Conservation (phyloP, 2,888 invertebrate genomes). For the Clivina fossor region DNA sequence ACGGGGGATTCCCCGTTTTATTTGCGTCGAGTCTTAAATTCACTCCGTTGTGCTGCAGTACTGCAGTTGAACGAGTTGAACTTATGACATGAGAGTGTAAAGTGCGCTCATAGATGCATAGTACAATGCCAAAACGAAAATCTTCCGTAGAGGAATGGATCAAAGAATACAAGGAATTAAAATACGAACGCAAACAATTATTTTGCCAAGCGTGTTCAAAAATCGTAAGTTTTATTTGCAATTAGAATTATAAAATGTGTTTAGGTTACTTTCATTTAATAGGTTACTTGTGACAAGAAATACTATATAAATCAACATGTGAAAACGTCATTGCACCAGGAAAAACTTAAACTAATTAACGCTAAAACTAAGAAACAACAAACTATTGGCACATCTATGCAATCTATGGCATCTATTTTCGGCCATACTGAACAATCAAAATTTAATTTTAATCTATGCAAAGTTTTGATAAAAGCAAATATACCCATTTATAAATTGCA, state of each 20-base stretch:
- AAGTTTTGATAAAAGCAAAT: constrained; percentile 20
- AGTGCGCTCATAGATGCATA: too few species aligned
- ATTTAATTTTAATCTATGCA: constrained; percentile 28
- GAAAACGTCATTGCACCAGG: constrained; percentile 3
- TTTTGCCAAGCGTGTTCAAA: too few species aligned
- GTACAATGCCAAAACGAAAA: too few species aligned
- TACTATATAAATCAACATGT: constrained; percentile 2
- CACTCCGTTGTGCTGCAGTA: too few species aligned
- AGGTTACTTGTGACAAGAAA: constrained; percentile 2
- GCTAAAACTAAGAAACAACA: constrained; percentile 20
- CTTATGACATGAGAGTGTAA: too few species aligned
- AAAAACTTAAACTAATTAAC: constrained; percentile 15
- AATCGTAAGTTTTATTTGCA: constrained; percentile 23
- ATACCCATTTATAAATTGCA: constrained; percentile 6
- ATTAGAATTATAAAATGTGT: constrained; percentile 12
- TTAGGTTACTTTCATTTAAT: not conserved
- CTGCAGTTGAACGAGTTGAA: too few species aligned
- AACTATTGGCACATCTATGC: constrained; percentile 9
- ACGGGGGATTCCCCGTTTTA: too few species aligned
- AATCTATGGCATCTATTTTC: constrained; percentile 11
- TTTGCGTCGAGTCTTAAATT: too few species aligned
- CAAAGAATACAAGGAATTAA: too few species aligned
- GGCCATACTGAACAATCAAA: constrained; percentile 22
- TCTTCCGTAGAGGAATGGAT: too few species aligned
- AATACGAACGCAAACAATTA: too few species aligned